Conservation (phyloP, 2,797 vertebrate species). For the Graptemys geographica region DNA sequence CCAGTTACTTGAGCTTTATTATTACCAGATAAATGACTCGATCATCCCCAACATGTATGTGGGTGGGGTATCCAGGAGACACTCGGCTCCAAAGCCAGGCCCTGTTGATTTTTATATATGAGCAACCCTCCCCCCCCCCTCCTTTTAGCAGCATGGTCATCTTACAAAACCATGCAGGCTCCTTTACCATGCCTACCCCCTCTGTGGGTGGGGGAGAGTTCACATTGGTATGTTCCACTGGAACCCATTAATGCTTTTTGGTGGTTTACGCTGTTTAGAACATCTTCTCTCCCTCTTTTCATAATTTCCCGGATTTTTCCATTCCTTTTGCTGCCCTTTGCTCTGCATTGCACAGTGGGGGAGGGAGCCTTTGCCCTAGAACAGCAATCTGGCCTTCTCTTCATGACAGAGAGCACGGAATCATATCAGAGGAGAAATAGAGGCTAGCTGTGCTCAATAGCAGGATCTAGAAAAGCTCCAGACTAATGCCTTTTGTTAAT, state of each 20-base stretch:
- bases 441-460: slow-evolving; percentile 48
- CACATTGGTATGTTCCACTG: background rate
- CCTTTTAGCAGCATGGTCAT: background rate
- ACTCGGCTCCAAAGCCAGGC: background rate
- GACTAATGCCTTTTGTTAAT: slow-evolving; percentile 27
- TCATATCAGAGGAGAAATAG: slow-evolving; percentile 49
- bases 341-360: background rate
- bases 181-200: background rate
- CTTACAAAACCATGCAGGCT: background rate
- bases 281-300: slow-evolving; percentile 21
- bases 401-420: background rate
- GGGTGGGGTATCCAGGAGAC: background rate
- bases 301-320: slow-evolving; percentile 50
- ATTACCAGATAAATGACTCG: slow-evolving; percentile 39
- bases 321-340: slow-evolving; percentile 35
- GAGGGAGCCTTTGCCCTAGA: slow-evolving; percentile 13
- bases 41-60: slow-evolving; percentile 18
- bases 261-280: slow-evolving; percentile 50
- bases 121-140: background rate
- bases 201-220: background rate
- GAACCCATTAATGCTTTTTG: slow-evolving; percentile 58
- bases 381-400: slow-evolving; percentile 45
- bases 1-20: slow-evolving; percentile 31
- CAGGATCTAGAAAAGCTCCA: slow-evolving; percentile 47
- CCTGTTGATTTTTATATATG: background rate